Conservation (phyloP, 2,888 invertebrate genomes). For the Caenorhabditis sp. region DNA sequence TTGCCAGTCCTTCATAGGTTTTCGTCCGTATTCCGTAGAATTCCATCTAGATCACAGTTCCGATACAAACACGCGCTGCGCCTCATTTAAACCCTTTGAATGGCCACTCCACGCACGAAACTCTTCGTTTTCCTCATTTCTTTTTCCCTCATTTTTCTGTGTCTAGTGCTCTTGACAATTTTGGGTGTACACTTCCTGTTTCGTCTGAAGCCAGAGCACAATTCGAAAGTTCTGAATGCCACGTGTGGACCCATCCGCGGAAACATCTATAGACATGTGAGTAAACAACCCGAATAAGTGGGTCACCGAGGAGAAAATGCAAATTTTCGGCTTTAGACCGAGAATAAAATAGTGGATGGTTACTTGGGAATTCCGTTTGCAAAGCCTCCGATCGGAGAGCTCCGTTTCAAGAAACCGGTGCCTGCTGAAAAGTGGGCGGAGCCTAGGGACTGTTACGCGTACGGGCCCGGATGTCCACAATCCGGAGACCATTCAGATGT, state of each 20-base stretch:
- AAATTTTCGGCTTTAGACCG: neutral
- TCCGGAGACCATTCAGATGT: constrained; percentile 10
- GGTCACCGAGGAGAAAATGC: too few relatives aligned
- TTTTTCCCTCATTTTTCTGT: too few relatives aligned
- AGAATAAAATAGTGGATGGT: constrained; percentile 16
- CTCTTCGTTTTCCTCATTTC: too few relatives aligned
- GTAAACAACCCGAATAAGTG: too few relatives aligned
- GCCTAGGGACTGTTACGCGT: constrained; percentile 51
- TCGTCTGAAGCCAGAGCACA: constrained; percentile 22
- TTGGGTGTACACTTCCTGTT: constrained; percentile 15
- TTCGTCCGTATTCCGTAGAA: too few relatives aligned
- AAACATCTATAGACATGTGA: constrained; percentile 38
- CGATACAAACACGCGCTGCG: too few relatives aligned
- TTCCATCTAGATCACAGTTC: too few relatives aligned
- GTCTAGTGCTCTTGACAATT: too few relatives aligned
- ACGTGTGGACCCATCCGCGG: constrained; percentile 44
- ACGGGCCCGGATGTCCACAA: constrained; percentile 60
- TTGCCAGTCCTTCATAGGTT: too few relatives aligned
- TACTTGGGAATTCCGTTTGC: constrained; percentile 33
- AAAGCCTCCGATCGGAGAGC: neutral
- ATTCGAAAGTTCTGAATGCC: constrained; percentile 23
- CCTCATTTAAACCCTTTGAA: too few relatives aligned
- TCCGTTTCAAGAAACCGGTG: constrained; percentile 20
- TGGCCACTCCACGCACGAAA: too few relatives aligned
- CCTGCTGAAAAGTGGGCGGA: constrained; percentile 39